A percentile compares a stretch with the other conserved stretches of the same genome.
Conservation (phyloP, 1,140 invertebrate species). For the Drosophila asahinai region DNA sequence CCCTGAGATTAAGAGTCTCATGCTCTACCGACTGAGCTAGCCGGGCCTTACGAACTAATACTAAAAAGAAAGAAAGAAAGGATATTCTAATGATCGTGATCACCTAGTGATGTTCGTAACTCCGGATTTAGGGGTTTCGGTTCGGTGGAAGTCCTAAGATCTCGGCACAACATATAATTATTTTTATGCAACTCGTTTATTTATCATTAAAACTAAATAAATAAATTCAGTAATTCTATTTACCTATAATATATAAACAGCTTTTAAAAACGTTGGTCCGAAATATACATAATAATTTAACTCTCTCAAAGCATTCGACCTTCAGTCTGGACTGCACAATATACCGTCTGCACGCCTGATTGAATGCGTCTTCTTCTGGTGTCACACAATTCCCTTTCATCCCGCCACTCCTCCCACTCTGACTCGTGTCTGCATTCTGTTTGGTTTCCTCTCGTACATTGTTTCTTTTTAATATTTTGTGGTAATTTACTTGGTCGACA, state of each 20-base stretch:
- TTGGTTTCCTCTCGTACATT: slow-evolving; percentile 70
- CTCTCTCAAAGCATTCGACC: slow-evolving; percentile 5
- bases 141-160: no score
- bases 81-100: neutral
- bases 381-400: slow-evolving; percentile 2
- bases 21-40: slow-evolving; percentile 96
- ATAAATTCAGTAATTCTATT: no score
- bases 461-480: slow-evolving; percentile 71
- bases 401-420: slow-evolving; percentile 1
- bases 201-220: no score
- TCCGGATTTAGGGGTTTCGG: no score
- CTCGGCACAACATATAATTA: no score
- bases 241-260: no score
- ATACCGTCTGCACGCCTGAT: slow-evolving; percentile 54
- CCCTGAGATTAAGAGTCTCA: slow-evolving; percentile 90
- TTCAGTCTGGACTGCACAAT: slow-evolving; percentile 22
- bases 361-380: slow-evolving; percentile 26
- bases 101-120: no score
- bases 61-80: neutral
- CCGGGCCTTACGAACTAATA: slow-evolving; percentile 86
- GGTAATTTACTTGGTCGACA: slow-evolving; percentile 51
- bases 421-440: slow-evolving; percentile 33
- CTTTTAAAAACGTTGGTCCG: neutral
- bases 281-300: neutral
- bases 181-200: no score